Conservation (phyloP, 2,797 vertebrate species). For the Sebastes itinus region DNA sequence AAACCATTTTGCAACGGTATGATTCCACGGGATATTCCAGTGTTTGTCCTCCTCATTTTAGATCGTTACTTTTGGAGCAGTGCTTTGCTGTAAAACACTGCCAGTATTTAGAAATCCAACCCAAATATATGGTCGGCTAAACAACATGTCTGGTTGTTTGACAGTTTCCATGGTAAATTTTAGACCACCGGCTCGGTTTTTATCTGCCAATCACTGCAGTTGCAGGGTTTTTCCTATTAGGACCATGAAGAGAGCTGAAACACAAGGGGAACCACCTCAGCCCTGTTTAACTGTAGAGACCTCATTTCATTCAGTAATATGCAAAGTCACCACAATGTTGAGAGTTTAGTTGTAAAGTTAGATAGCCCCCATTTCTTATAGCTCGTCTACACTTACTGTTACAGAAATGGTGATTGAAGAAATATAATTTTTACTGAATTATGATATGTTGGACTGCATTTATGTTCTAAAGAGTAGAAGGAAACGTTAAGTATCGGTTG, state of each 20-base stretch:
- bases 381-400: neutral
- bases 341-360: neutral
- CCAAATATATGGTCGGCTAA: conserved; percentile 49
- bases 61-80: conserved; percentile 25
- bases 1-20: conserved; percentile 11
- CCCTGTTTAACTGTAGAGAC: neutral
- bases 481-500: neutral
- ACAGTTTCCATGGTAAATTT: conserved; percentile 59
- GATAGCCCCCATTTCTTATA: neutral
- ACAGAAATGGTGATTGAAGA: neutral
- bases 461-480: neutral
- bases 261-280: neutral
- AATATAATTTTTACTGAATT: neutral
- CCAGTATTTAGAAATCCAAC: conserved; percentile 49
- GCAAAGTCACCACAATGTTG: neutral
- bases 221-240: conserved; percentile 55
- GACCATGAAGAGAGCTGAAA: conserved; percentile 24
- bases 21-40: conserved; percentile 12
- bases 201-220: conserved; percentile 45
- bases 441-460: neutral
- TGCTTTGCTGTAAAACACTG: conserved; percentile 10
- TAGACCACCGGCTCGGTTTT: conserved; percentile 38
- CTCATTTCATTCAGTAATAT: neutral
- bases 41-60: conserved; percentile 45
- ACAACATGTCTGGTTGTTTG: conserved; percentile 59